Base-by-base conservation (phyloP, 2,113 vertebrate genomes). In the Euleptes europaea region DNA sequence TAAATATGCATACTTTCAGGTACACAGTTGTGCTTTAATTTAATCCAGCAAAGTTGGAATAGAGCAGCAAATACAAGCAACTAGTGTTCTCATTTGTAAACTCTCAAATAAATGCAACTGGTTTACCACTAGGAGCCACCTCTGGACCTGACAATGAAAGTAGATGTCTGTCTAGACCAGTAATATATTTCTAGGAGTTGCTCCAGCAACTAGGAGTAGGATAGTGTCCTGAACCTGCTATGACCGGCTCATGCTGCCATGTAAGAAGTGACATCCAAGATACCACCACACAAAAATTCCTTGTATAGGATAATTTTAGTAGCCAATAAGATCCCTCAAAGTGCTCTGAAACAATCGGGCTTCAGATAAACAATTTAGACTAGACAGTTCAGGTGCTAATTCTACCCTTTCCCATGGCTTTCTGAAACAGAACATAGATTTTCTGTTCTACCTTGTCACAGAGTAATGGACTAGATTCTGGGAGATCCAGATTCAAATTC, bases 371-470 rank as follows among this genome's bases (percentile, higher is more conserved):
- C 69, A 38, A 70, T 21, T 70, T 3, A 31, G 73, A 14, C 1
- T 35, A 49, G 42, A 49, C 63, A 28, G 1, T n/a, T 63, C 47
- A 71, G 28, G 79, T 13, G 7, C 14, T n/a, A 12, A 82, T 44
- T 60, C 26, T 47, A 28, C 28, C 10, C 35, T 82, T 74, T 51
- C 6, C 51, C 33, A 42, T 28, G 33, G 40, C 7, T 31, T 54
- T 79, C 28, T 79, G 60, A 79, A 65, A 79, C 2, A 80, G 86
- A 13, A 86, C 15, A 26, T 86, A 80, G 65, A 23, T 85, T 76
- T 89, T 5, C 9, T 84, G 78, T 14, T 84, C 33, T 70, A 5
- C 51, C 31, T 47, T 87, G 60, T 23, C 26, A 28, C 13, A 63
- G 26, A 28, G 60, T 63, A 63, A 28, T 63, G 60, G 23, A 63